Percentiles rank a stretch among this genome's conserved stretches.
These are phyloP conservation scores for Steinernema hermaphroditum DNA, from an alignment of 2,888 invertebrate species.

Conservation along the genomic window DNA sequence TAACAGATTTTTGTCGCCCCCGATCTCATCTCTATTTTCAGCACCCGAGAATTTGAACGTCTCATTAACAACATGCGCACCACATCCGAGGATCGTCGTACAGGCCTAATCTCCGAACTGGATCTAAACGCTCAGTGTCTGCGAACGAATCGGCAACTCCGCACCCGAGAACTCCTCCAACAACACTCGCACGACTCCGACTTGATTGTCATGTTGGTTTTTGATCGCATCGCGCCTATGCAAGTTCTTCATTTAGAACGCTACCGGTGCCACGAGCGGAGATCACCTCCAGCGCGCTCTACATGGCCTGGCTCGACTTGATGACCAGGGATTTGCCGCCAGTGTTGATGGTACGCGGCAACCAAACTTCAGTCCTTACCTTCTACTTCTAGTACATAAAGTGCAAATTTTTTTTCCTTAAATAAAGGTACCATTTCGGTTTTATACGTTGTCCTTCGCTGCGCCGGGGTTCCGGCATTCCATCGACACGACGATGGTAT, in stretches of 20 bases:
- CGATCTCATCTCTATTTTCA: neutral
- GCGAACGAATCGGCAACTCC: conserved; percentile 78
- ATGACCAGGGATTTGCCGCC: conserved; percentile 86
- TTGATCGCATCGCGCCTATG: too few relatives aligned
- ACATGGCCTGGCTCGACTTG: conserved; percentile 93
- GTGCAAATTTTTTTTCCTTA: conserved; percentile 15
- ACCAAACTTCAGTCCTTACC: conserved; percentile 70
- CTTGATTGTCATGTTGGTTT: conserved; percentile 82
- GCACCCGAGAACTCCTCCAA: conserved; percentile 80
- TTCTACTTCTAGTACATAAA: conserved; percentile 68
- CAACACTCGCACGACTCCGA: conserved; percentile 80
- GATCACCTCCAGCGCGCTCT: conserved; percentile 81
- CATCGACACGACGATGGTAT: neutral
- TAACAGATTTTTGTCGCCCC: too few relatives aligned
- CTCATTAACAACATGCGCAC: conserved; percentile 20
- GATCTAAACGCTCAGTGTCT: conserved; percentile 40
- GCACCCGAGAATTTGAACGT: conserved; percentile 30
- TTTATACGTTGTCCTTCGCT: neutral
- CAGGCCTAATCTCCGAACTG: conserved; percentile 43
- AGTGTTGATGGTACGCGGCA: conserved; percentile 73
- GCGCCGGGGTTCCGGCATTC: conserved; percentile 11
- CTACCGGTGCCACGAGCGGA: conserved; percentile 90
- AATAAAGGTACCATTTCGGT: neutral
- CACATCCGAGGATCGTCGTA: neutral
- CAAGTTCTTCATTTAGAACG: conserved; percentile 72